Evolutionary conservation across 2,888 invertebrate genomes (phyloP), one percentile per base, ranked within the genome.

Genomic region (Habrosyne pyritoides): DNA sequence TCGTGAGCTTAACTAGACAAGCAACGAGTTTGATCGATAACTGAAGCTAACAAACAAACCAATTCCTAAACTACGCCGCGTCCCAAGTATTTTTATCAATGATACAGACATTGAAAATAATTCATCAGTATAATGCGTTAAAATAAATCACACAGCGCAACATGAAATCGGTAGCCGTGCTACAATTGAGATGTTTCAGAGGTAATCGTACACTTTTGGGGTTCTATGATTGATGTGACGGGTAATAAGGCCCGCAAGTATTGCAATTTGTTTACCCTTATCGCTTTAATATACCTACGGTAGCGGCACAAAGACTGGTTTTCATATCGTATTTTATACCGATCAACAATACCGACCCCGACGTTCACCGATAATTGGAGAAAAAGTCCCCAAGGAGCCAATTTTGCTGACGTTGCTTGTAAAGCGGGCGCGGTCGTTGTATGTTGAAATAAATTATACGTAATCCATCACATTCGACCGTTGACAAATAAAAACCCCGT

Each of bases 221-320:
- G 88, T 77, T 80, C 81, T 81, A 88, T 91, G 91, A 91, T 91
- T 87, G 90, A 91, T 91, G 90, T 86, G 91, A 89, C 89, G 86
- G 83, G 86, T 90, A 91, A 90, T 91, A 91, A 91, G 86, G 81
- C 82, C 79, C 83, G 79, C 87, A 89, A 91, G 90, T 84, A 87
- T 87, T 87, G 89, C 91, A 91, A 92, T 91, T 91, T 92, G 91
- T 91, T 91, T 91, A 87, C 90, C 88, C 89, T 90, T 85, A 88
- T 87, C 86, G 87, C 81, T 82, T 84, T 83, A 84, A 86, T 85
- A 83, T 84, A 86, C 81, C 80, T 78, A 78, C 75, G 70, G 72
- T 71, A 53, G 50, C 50, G 71, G 73, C 75, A 81, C 74, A 79
- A 81, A 79, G 81, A 79, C 78, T 81, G 81, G 84, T 81, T 83